phyloP scores from a whole-genome alignment of 2,888 invertebrate species.

The Diogma glabrata region DNA sequence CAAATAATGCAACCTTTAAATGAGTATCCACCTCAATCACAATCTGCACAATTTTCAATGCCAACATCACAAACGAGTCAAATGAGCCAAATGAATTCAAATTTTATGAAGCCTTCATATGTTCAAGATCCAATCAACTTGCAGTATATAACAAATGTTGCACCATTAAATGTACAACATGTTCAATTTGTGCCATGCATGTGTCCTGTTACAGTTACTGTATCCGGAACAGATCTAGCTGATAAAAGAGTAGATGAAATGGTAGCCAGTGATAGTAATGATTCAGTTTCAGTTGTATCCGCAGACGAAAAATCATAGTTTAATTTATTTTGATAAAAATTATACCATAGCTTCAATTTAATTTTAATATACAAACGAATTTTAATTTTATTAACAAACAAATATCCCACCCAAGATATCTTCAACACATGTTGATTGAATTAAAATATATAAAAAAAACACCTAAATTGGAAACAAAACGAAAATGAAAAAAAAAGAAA shows the following conservation, averaged over 20 bases:
- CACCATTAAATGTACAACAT: constrained; percentile 13
- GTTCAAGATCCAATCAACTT: neutral
- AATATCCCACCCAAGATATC: too few species aligned
- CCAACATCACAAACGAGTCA: neutral
- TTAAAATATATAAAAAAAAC: too few species aligned
- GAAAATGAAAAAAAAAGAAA: too few species aligned
- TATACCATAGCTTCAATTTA: too few species aligned
- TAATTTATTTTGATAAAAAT: too few species aligned
- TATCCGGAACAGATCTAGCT: constrained; percentile 12
- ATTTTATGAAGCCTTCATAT: too few species aligned
- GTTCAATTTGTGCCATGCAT: constrained; percentile 20
- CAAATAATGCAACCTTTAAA: constrained; percentile 1
- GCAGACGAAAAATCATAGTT: constrained; percentile 5
- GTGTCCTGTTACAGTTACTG: constrained; percentile 19
- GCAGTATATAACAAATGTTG: constrained; percentile 9
- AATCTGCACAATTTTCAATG: constrained; percentile 2
- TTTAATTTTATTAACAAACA: too few species aligned
- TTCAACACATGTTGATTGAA: too few species aligned
- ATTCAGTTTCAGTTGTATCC: neutral
- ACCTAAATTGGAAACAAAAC: too few species aligned
- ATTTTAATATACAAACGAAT: too few species aligned
- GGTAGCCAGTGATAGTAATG: constrained; percentile 3
- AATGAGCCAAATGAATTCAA: neutral
- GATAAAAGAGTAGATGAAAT: constrained; percentile 4
- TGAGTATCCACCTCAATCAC: neutral